A percentile compares a stretch with the other conserved stretches of the same genome.
Evolutionary conservation across 2,888 invertebrate genomes (phyloP).

Genomic region (Neria commutata): DNA sequence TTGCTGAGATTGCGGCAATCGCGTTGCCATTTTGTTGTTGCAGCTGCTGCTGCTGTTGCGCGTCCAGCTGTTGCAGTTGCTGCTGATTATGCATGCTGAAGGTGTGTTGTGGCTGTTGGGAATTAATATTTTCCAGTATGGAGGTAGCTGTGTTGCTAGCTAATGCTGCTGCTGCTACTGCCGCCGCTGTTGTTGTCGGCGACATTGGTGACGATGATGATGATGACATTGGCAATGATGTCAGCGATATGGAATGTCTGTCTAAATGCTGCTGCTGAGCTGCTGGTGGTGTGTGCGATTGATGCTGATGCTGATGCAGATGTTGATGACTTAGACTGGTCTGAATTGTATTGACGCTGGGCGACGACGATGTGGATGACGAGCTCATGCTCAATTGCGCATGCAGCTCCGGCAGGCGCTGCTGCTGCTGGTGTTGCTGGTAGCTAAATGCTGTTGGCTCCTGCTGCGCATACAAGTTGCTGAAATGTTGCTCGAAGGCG

Average conservation of each 20-base stretch:
- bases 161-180: slow-evolving; percentile 30
- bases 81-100: slow-evolving; percentile 29
- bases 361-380: slow-evolving; percentile 26
- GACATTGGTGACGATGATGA: slow-evolving; percentile 34
- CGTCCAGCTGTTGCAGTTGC: slow-evolving; percentile 41
- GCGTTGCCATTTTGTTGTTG: slow-evolving; percentile 13
- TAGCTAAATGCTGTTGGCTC: slow-evolving; percentile 31
- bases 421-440: slow-evolving; percentile 36
- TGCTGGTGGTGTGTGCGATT: slow-evolving; percentile 30
- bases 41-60: slow-evolving; percentile 34
- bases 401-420: slow-evolving; percentile 36
- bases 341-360: slow-evolving; percentile 10
- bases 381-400: slow-evolving; percentile 30
- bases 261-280: slow-evolving; percentile 32
- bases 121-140: slow-evolving; percentile 33
- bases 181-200: slow-evolving; percentile 36
- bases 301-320: slow-evolving; percentile 31
- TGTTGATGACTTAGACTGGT: slow-evolving; percentile 33
- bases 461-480: slow-evolving; percentile 45
- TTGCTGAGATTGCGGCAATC: neutral
- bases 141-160: slow-evolving; percentile 32
- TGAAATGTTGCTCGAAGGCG: slow-evolving; percentile 47
- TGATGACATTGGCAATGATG: slow-evolving; percentile 43
- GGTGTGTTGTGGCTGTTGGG: slow-evolving; percentile 23
- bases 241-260: slow-evolving; percentile 45